These are phyloP conservation scores for Choreutis nemorana DNA, from an alignment of 2,888 invertebrate genomes.

Conservation along the genomic window DNA sequence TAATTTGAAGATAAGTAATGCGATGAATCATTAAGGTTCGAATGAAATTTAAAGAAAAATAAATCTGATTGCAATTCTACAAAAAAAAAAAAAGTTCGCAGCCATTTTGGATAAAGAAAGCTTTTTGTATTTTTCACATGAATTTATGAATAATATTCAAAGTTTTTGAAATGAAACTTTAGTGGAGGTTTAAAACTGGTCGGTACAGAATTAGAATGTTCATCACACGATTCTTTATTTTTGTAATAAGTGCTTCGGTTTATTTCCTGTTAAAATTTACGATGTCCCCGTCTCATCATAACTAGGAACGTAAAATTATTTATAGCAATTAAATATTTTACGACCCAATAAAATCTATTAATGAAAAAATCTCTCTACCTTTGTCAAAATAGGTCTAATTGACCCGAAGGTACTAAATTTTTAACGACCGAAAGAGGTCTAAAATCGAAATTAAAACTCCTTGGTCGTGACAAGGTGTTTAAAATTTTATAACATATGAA, in stretches of 20 bases:
- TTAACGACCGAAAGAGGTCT: slow-evolving; percentile 37
- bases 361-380: slow-evolving; percentile 28
- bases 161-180: too few species aligned
- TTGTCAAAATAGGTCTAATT: slow-evolving; percentile 41
- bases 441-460: slow-evolving; percentile 29
- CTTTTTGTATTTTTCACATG: too few species aligned
- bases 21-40: slow-evolving; percentile 45
- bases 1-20: slow-evolving; percentile 63
- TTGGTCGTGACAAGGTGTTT: slow-evolving; percentile 29
- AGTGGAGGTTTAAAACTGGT: too few species aligned
- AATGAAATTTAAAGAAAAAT: slow-evolving; percentile 24
- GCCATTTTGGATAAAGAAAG: slow-evolving; percentile 10
- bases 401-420: slow-evolving; percentile 30
- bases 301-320: slow-evolving; percentile 24
- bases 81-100: too few species aligned
- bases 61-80: too few species aligned
- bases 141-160: too few species aligned
- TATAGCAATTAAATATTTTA: slow-evolving; percentile 42
- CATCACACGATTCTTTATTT: too few species aligned
- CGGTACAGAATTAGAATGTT: too few species aligned
- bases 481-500: slow-evolving; percentile 29
- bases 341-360: slow-evolving; percentile 30
- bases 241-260: too few species aligned
- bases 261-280: slow-evolving; percentile 25
- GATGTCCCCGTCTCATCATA: slow-evolving; percentile 22